phyloP scores from a whole-genome alignment of 2,113 vertebrate species.

The Amblyornis subalaris region DNA sequence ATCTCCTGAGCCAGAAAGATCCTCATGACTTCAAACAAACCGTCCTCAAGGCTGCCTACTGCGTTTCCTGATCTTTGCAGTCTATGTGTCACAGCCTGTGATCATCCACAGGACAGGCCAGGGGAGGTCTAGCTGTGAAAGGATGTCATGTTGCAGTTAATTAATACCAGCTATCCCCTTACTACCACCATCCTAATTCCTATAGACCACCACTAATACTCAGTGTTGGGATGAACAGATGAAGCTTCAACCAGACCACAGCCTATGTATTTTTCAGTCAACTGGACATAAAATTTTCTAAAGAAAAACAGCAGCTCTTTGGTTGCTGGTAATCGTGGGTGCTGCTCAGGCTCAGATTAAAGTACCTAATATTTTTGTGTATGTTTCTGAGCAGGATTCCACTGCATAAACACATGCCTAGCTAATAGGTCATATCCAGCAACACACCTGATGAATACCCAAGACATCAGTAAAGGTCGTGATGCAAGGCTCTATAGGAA shows the following conservation, averaged over 20 bases:
- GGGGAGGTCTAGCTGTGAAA: background rate
- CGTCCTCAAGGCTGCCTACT: background rate
- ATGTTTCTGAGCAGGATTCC: background rate
- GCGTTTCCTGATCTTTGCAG: background rate
- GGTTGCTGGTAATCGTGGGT: background rate
- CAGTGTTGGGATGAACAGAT: background rate
- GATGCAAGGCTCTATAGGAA: background rate
- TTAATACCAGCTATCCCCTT: background rate
- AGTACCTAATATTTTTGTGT: background rate
- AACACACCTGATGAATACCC: background rate
- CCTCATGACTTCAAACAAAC: background rate
- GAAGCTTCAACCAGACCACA: background rate
- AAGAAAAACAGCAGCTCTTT: background rate
- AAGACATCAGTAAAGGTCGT: background rate
- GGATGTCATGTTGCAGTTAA: background rate
- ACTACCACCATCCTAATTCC: background rate
- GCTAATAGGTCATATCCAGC: background rate
- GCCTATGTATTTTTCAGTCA: background rate
- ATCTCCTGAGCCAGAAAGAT: slow-evolving; percentile 13
- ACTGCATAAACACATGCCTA: background rate
- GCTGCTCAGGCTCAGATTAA: background rate
- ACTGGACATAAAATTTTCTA: background rate
- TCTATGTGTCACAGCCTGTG: background rate
- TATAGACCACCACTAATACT: background rate
- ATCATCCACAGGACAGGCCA: background rate